Conservation (phyloP, 2,797 vertebrate species). For the Acomys russatus region DNA sequence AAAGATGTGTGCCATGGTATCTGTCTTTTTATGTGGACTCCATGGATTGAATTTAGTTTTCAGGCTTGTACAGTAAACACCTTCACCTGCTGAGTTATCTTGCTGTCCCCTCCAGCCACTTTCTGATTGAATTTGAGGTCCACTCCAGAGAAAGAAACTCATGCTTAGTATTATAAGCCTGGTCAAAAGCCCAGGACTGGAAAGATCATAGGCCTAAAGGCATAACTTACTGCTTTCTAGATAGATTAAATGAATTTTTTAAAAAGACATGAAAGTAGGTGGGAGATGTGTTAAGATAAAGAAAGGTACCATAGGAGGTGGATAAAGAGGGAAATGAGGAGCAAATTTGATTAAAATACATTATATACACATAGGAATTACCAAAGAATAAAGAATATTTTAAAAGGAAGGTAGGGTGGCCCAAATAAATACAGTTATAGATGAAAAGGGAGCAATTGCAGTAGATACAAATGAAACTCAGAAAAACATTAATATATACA, state of each 20-base stretch:
- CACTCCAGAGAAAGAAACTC: neutral
- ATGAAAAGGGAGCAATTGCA: neutral
- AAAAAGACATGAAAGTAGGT: neutral
- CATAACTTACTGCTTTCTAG: neutral
- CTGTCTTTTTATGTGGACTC: neutral
- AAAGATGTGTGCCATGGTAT: neutral
- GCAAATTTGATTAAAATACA: neutral
- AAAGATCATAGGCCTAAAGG: neutral
- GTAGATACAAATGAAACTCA: neutral
- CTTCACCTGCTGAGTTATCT: neutral
- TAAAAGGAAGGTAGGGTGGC: neutral
- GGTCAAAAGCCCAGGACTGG: neutral
- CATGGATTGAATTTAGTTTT: neutral
- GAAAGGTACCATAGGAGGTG: neutral
- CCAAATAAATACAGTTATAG: neutral
- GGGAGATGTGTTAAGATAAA: neutral
- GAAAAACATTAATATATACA: neutral
- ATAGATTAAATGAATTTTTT: neutral
- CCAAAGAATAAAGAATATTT: neutral
- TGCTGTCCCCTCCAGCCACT: neutral
- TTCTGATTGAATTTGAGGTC: neutral
- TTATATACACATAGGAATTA: neutral
- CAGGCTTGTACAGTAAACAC: neutral
- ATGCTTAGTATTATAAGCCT: neutral
- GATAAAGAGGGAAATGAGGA: neutral